Evolutionary conservation across 2,797 vertebrate genomes (phyloP).

Genomic region (Choloepus didactylus): DNA sequence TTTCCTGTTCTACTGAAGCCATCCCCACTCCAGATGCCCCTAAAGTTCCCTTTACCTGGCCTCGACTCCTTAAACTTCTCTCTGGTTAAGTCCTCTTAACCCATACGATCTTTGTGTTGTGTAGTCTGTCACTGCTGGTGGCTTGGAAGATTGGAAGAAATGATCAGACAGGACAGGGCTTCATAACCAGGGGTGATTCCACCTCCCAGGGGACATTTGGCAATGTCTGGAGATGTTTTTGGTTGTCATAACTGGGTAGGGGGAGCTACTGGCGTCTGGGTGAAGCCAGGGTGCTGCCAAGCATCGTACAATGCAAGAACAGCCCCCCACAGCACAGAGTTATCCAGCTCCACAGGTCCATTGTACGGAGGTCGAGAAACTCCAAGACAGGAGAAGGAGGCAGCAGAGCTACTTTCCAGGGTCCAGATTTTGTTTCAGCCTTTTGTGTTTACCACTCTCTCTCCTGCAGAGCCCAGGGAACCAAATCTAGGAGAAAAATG

Average conservation of each 20-base stretch:
- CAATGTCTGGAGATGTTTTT: not conserved
- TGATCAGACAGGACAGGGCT: not conserved
- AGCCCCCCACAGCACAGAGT: no score
- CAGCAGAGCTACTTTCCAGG: not conserved
- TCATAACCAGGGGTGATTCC: not conserved
- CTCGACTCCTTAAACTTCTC: not conserved
- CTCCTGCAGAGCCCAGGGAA: not conserved
- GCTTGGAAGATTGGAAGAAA: not conserved
- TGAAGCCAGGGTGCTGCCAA: not conserved
- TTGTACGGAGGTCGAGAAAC: not conserved
- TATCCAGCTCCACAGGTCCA: not conserved
- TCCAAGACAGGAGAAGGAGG: not conserved
- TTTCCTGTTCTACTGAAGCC: not conserved
- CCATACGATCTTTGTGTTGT: accelerated
- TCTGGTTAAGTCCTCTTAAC: not conserved
- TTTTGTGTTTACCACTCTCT: not conserved
- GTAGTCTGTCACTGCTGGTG: not conserved
- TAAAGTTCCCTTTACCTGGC: not conserved
- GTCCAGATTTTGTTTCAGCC: not conserved
- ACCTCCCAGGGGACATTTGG: not conserved
- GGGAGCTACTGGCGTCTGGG: not conserved
- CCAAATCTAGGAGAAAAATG: not conserved
- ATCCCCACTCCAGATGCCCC: not conserved
- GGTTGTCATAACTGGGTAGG: not conserved
- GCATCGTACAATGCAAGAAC: accelerated